Conservation (phyloP, 2,888 invertebrate genomes). For the Blera fallax region DNA sequence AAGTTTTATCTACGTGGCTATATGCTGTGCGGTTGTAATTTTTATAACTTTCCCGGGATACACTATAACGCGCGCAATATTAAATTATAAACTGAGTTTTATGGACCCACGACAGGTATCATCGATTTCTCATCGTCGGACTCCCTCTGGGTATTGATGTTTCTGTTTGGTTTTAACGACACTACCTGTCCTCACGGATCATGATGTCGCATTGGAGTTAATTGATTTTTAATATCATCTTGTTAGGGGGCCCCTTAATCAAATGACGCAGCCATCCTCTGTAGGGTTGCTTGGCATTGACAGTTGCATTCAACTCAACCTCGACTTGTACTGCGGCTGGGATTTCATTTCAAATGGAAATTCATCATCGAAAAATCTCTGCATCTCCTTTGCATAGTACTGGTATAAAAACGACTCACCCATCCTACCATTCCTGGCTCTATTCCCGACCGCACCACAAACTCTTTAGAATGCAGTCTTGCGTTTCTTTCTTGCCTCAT, state of each 20-base stretch:
- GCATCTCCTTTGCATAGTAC: slow-evolving; percentile 13
- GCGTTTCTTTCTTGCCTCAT: slow-evolving; percentile 33
- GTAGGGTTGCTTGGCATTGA: neutral
- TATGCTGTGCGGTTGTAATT: slow-evolving; percentile 13
- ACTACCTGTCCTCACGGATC: slow-evolving; percentile 44
- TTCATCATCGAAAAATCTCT: slow-evolving; percentile 45
- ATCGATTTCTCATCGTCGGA: slow-evolving; percentile 28
- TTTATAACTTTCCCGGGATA: slow-evolving; percentile 50
- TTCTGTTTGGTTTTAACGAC: slow-evolving; percentile 36
- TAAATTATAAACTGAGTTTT: slow-evolving; percentile 61
- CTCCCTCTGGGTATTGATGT: slow-evolving; percentile 37
- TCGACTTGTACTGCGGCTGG: neutral
- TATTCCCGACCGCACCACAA: slow-evolving; percentile 37
- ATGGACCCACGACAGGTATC: slow-evolving; percentile 39
- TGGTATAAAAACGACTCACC: slow-evolving; percentile 23
- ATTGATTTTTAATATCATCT: slow-evolving; percentile 63
- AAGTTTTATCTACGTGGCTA: neutral
- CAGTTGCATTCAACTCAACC: neutral
- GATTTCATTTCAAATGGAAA: slow-evolving; percentile 31
- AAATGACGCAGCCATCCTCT: neutral
- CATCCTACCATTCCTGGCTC: neutral
- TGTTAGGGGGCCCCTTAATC: slow-evolving; percentile 40
- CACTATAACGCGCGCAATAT: slow-evolving; percentile 51
- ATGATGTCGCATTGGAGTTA: slow-evolving; percentile 47
- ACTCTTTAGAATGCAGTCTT: slow-evolving; percentile 48